Percentiles rank a stretch among this genome's conserved stretches.
phyloP scores from a whole-genome alignment of 2,113 vertebrate genomes.

The Caranx ignobilis region DNA sequence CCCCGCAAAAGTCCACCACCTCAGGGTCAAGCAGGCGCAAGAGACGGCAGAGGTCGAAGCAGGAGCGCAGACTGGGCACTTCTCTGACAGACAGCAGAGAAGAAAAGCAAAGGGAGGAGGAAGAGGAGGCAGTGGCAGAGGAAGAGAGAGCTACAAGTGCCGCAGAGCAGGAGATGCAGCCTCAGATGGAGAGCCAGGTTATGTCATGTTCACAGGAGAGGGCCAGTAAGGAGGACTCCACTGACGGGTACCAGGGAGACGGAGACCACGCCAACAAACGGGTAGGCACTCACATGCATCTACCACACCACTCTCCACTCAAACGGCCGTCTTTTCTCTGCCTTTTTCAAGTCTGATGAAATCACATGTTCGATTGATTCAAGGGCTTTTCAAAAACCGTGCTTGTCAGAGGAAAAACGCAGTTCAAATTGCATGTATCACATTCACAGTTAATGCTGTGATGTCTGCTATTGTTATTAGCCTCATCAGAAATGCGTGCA shows the following conservation, averaged over 20 bases:
- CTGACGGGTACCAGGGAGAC: conserved; percentile 69
- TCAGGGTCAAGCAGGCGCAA: conserved; percentile 80
- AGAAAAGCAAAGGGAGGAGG: conserved; percentile 72
- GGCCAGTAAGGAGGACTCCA: conserved; percentile 61
- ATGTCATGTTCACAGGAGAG: conserved; percentile 64
- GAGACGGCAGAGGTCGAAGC: conserved; percentile 87
- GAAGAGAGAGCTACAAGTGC: conserved; percentile 72
- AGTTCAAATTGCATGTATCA: conserved; percentile 17
- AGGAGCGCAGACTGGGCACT: conserved; percentile 71
- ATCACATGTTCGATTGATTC: conserved; percentile 31
- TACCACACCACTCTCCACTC: conserved; percentile 28
- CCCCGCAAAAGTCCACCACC: conserved; percentile 35
- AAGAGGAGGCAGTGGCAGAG: conserved; percentile 60
- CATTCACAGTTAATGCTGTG: conserved; percentile 10
- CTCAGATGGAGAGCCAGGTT: conserved; percentile 75
- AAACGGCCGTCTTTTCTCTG: conserved; percentile 24
- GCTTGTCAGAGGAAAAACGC: conserved; percentile 5
- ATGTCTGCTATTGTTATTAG: conserved; percentile 23
- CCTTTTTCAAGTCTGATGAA: conserved; percentile 31
- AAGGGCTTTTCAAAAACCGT: conserved; percentile 38
- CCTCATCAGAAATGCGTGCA: conserved; percentile 2
- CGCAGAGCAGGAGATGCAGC: conserved; percentile 73
- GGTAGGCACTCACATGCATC: conserved; percentile 66
- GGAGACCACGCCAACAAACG: conserved; percentile 51
- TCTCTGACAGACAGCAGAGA: conserved; percentile 63